These are phyloP conservation scores for Somateria mollissima DNA, from an alignment of 2,797 vertebrate genomes.

Conservation along the genomic window DNA sequence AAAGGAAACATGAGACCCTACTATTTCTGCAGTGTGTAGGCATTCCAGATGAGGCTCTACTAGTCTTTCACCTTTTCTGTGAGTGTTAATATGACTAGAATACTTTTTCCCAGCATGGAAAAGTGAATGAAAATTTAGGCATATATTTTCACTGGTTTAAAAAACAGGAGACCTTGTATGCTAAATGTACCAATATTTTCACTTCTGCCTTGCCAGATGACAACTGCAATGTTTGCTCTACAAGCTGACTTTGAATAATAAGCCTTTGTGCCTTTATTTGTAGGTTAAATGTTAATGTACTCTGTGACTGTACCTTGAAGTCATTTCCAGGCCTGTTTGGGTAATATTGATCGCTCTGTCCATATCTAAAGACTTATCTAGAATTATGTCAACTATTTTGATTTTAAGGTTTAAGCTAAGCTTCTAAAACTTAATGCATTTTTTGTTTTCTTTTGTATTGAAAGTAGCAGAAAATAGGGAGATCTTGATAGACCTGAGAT, in stretches of 20 bases:
- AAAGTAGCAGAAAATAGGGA: constrained; percentile 33
- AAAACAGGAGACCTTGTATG: neutral
- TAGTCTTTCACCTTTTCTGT: neutral
- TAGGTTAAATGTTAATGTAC: constrained; percentile 24
- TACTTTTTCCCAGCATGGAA: neutral
- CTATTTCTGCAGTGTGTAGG: neutral
- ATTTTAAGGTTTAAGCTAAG: constrained; percentile 43
- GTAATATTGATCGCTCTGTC: neutral
- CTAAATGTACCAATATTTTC: neutral
- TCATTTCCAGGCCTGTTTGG: neutral
- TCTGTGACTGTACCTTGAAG: neutral
- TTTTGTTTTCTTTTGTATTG: constrained; percentile 36
- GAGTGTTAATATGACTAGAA: neutral
- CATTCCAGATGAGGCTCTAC: neutral
- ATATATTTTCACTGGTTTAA: neutral
- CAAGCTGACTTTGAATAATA: neutral
- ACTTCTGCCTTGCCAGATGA: neutral
- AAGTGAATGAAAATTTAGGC: neutral
- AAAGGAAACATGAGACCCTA: neutral
- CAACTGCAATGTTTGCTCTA: neutral
- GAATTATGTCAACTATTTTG: constrained; percentile 29
- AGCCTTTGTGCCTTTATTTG: neutral
- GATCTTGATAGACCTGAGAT: constrained; percentile 19
- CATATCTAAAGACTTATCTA: neutral
- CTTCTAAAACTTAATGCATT: constrained; percentile 8